Evolutionary conservation across 2,797 vertebrate species (phyloP), one percentile per base, ranked within the genome.

Genomic region (Philypnodon macrostomus): DNA sequence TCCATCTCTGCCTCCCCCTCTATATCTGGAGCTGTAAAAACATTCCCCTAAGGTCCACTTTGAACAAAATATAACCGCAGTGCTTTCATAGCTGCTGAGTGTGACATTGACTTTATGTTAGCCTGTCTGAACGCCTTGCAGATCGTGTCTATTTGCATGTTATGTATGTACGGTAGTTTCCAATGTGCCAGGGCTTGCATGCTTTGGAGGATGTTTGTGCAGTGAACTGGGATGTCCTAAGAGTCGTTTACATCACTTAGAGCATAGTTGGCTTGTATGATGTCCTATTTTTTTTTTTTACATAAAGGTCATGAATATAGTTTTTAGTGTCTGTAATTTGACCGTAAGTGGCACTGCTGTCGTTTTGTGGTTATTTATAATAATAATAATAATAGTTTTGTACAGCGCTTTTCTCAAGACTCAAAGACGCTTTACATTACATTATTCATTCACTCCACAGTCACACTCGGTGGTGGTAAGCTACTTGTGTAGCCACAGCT

Each of bases 11-110:
- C 30, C 26, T 35, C 24, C n/a, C n/a, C 27, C 24, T 44, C 7
- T 41, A 36, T 31, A 23, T 33, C 17, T 9, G 2, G 18, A 31
- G n/a, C 30, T 56, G 23, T 23, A 24, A 14, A 30, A 45, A 17
- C 44, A 10, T 18, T 2, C 53, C 60, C 53, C 53, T 13, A 6
- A 34, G 52, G 57, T 44, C 53, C 38, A 47, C 47, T 70, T 51
- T 54, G 7, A 12, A 23, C 44, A 29, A 29, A 53, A 47, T 27
- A 49, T 7, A 44, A 14, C 39, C 45, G 27, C 55, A 21, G 23
- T 36, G 41, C 16, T 19, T 42, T 51, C 15, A 47, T 16, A 34
- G 45, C 8, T 16, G 13, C 36, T 26, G 18, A 12, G 13, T 24
- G 27, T 46, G 33, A 32, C 24, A 49, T 32, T 54, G 34, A 60